Base-by-base conservation (phyloP, 2,797 vertebrate species). In the Chloroceryle amazona region DNA sequence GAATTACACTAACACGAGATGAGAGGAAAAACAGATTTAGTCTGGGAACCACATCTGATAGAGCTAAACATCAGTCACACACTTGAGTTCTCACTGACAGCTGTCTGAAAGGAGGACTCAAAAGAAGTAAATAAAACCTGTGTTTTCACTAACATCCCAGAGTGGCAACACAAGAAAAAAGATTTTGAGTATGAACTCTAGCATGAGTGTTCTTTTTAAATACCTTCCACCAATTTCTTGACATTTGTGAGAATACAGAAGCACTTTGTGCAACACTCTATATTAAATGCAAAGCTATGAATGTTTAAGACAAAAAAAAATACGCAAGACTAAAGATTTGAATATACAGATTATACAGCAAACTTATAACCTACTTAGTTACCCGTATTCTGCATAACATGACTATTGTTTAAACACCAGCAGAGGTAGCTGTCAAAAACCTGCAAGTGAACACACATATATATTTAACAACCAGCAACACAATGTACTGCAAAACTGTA, bases 1-100 rank as follows among this genome's bases (percentile, higher is more conserved):
- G 26, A 57, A 52, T 31, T n/a, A 52, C 25, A 29, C 25, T 28
- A 29, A 41, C 6, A 60, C 0, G 0, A 75, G 26, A 47, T 0
- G 1, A 92, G 31, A 60, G 28, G 47, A 52, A 29, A 18, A 52
- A 9, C 28, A 52, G 16, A 51, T 83, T 93, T 63, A n/a, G 16
- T 28, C 31, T 61, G 58, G 20, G 86, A 92, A 35, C 7, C 49
- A n/a, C 89, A 92, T 22, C 47, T 67, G 33, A 86, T 16, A 23
- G 51, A 87, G 31, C 9, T 10, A 28, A 93, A 1, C 13, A 63
- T 62, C 81, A 74, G 73, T 49, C 49, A 51, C 33, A 7, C 23
- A 31, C 6, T 51, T 52, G 33, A 44, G 12, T 19, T 39, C 65
- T 58, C 61, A 58, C 1, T 62, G 65, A 66, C 33, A 65, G 55